Base-by-base conservation (phyloP, 2,888 invertebrate species). In the Patella depressa region DNA sequence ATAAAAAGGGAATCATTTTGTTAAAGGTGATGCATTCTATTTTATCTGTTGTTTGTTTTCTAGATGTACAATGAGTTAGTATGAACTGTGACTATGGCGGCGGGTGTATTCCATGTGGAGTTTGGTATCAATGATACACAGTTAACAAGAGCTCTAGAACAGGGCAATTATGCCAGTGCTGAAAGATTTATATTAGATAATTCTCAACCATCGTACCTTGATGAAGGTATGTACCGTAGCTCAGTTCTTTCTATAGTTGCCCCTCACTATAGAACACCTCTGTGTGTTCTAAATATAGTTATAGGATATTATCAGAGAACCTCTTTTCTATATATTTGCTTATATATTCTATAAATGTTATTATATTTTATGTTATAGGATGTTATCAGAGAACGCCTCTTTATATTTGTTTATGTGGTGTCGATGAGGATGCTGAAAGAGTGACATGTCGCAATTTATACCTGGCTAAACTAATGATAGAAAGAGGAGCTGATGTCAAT, bases 91-190 rank as follows among this genome's bases (percentile, higher is more conserved):
- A 78, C 59, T 59, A 88, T 88, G 88, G 85, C 85, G 14, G 87
- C 85, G 1, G 85, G 85, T 72, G 88, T 88, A 12, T 90, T 90
- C 76, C 89, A 90, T 84, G 89, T 90, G 17, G 88, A 89, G 79
- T 90, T 90, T 87, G 90, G 90, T 1, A 87, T 90, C 77, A 90
- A 90, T 82, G 90, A 89, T 34, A 90, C 90, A 7, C 77, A 81
- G 12, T 81, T 90, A 54, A 89, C 90, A 1, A 79, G 85, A 72
- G 85, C 87, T 14, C 78, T 90, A 17, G 90, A 90, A 74, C 80
- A 83, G 14, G 83, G 85, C 7, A 83, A 87, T 75, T 88, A 84
- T 79, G 79, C 81, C 5, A 75, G 74, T 55, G 89, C 90, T 14
- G 89, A 89, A 77, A 84, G 81, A 73, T 77, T 88, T 4, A 88